Base-by-base conservation (phyloP, 2,113 vertebrate genomes). In the Mesocricetus auratus region DNA sequence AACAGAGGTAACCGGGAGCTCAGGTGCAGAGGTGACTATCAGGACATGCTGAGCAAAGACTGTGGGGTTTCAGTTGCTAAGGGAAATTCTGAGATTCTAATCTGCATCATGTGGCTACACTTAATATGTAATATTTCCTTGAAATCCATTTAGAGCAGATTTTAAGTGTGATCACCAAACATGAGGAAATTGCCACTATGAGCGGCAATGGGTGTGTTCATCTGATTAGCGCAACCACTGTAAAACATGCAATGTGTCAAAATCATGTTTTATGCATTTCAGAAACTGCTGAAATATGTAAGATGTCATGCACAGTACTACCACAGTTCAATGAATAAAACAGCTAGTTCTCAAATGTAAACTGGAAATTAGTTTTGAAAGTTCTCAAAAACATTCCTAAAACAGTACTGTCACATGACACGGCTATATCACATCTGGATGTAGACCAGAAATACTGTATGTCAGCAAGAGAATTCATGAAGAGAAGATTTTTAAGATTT, bases 1-100 rank as follows among this genome's bases (percentile, higher is more conserved):
- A 62, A 5, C 6, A 33, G 31, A 1, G 3, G 17, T 74, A 26
- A 11, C 26, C 29, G 50, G 12, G 19, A 0, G 0, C 3, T 66
- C 60, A 11, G 26, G 53, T 36, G 45, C 45, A 74, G 16, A 17
- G 11, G 39, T 86, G 39, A 50, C 31, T 0, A 56, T 1, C 13
- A 31, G 66, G 16, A 66, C 31, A 31, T 2, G 2, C 8, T 21
- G 39, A 47, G 3, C 31, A 89, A 45, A 88, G 3, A 0, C n/a
- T n/a, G 21, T 19, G 36, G 13, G 36, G 9, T 24, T 68, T n/a
- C 21, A 53, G 15, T 31, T 68, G 13, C 58, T 2, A 75, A 39
- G 36, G 1, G 15, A 22, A n/a, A 1, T 58, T 86, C 58, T 66
- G 7, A 12, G 36, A 7, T 36, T 73, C 21, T 74, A 36, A 89